These are phyloP conservation scores for Dicrostonyx torquatus DNA, from an alignment of 2,797 vertebrate species.

Conservation along the genomic window DNA sequence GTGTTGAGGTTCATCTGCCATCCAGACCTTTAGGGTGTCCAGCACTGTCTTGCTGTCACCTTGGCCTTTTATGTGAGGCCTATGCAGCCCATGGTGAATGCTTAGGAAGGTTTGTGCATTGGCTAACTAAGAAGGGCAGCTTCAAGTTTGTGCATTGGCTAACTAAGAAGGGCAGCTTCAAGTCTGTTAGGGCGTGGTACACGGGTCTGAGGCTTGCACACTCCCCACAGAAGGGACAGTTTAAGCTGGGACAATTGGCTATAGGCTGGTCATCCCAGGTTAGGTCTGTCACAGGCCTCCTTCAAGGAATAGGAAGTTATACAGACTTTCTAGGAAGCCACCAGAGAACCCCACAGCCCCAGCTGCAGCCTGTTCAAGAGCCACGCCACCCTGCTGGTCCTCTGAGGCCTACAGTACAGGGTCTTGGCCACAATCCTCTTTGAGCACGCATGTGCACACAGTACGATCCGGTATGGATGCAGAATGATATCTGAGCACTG, in stretches of 20 bases:
- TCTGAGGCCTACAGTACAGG: neutral
- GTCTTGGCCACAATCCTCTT: neutral
- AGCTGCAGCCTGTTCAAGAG: neutral
- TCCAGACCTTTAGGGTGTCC: neutral
- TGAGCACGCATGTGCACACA: neutral
- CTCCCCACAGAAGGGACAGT: neutral
- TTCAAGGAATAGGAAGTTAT: neutral
- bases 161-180: neutral
- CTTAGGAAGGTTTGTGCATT: neutral
- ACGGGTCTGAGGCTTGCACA: too few relatives aligned
- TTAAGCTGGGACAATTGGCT: too few relatives aligned
- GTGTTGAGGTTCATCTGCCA: neutral
- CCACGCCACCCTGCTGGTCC: rapidly evolving
- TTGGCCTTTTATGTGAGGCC: neutral
- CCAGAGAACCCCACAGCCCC: neutral
- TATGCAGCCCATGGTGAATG: rapidly evolving
- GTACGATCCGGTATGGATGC: neutral
- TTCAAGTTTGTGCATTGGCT: neutral
- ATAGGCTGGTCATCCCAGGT: neutral
- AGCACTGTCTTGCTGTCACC: neutral
- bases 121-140: neutral
- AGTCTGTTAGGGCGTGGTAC: neutral
- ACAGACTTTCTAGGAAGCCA: neutral
- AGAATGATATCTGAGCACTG: neutral
- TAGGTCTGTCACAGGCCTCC: neutral